Percentiles rank a stretch among this genome's conserved stretches.
These are phyloP conservation scores for Drosophila nigrodunni DNA, from an alignment of 1,140 invertebrate genomes.

Conservation along the genomic window DNA sequence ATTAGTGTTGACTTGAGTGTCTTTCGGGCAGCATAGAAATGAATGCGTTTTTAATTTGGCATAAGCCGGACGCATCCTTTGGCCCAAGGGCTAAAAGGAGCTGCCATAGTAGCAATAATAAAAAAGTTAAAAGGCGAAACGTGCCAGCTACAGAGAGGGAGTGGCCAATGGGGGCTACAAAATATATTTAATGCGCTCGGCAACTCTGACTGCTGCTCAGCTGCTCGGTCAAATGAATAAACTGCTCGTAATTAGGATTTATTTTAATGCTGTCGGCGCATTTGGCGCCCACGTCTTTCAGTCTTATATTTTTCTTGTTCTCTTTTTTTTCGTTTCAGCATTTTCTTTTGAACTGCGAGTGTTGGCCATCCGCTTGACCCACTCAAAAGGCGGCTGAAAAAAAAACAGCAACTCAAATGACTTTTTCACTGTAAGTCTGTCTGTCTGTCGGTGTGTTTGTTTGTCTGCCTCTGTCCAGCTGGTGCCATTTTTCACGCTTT, in stretches of 20 bases:
- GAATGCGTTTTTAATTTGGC: constrained; percentile 82
- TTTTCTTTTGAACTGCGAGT: constrained; percentile 41
- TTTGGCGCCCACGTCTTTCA: constrained; percentile 34
- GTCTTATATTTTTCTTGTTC: neutral
- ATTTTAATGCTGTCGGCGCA: constrained; percentile 64
- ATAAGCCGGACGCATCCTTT: constrained; percentile 68
- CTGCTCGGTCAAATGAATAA: constrained; percentile 64
- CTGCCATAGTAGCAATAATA: constrained; percentile 46
- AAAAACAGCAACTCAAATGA: constrained; percentile 58
- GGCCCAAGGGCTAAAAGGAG: constrained; percentile 7
- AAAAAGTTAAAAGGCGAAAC: constrained; percentile 60
- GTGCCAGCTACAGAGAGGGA: constrained; percentile 10
- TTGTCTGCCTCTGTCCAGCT: constrained; percentile 24
- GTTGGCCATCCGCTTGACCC: constrained; percentile 56
- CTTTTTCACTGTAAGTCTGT: neutral
- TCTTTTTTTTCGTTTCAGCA: too few species aligned
- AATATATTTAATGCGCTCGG: constrained; percentile 68
- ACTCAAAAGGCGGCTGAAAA: constrained; percentile 25
- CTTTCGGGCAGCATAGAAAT: constrained; percentile 41
- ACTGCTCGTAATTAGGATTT: constrained; percentile 81
- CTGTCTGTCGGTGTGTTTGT: constrained; percentile 17
- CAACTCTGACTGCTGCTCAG: constrained; percentile 24
- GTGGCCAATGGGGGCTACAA: constrained; percentile 11
- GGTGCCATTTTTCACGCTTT: constrained; percentile 72
- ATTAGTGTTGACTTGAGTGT: constrained; percentile 44